Conservation (phyloP, 2,888 invertebrate species). For the Aphidoletes aphidimyza region DNA sequence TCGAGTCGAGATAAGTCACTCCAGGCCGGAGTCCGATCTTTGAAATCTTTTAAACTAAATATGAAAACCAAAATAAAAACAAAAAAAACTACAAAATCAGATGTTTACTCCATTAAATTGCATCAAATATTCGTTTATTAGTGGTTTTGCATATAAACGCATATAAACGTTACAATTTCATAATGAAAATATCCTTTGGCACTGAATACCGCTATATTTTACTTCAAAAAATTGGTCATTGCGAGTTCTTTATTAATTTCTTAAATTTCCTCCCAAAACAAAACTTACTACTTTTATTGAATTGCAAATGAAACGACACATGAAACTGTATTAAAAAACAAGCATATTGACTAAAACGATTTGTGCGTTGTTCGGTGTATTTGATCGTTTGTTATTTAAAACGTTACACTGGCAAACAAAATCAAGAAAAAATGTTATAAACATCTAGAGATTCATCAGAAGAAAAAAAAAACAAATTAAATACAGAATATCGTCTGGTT, state of each 20-base stretch:
- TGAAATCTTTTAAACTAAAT: not conserved
- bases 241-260: not conserved
- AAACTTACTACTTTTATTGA: no score
- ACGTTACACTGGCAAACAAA: not conserved
- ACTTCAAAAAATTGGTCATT: not conserved
- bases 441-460: no score
- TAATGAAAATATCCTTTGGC: conserved; percentile 19
- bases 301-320: no score
- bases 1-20: no score
- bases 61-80: not conserved
- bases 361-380: no score
- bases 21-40: no score
- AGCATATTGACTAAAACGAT: no score
- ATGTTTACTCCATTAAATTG: not conserved
- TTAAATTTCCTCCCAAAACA: no score
- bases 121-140: conserved; percentile 3
- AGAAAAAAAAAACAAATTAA: no score
- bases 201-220: not conserved
- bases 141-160: not conserved
- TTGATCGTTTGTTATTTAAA: not conserved
- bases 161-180: not conserved
- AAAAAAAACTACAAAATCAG: not conserved
- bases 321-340: no score
- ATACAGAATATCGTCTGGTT: no score
- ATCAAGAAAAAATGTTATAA: no score